A percentile compares a stretch with the other conserved stretches of the same genome.
These are phyloP conservation scores for Palythoa grandis DNA, from an alignment of 92 coral and sea anemone genomes.

Conservation along the genomic window DNA sequence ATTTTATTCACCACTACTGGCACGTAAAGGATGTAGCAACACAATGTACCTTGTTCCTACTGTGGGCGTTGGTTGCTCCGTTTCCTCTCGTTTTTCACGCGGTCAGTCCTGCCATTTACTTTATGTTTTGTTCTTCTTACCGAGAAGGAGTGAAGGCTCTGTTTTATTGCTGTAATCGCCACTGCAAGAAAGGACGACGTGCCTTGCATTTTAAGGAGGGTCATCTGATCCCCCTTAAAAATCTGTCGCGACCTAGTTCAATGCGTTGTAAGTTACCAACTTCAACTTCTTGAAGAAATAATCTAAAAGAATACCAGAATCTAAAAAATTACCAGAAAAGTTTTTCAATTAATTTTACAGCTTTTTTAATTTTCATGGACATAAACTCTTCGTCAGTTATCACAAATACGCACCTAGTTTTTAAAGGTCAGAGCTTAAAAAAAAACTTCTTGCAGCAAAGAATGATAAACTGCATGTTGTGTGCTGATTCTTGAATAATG, in stretches of 20 bases:
- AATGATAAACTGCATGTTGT: too few relatives aligned
- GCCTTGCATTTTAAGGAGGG: neutral
- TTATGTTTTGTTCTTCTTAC: slow-evolving; percentile 34
- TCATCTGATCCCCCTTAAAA: neutral
- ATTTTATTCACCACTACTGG: slow-evolving; percentile 9
- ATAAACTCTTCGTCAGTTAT: too few relatives aligned
- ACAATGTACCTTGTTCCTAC: slow-evolving; percentile 5
- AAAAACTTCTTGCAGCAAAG: too few relatives aligned
- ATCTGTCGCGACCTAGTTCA: slow-evolving; percentile 26
- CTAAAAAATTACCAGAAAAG: too few relatives aligned
- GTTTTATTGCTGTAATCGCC: neutral
- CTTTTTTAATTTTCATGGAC: too few relatives aligned
- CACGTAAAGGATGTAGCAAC: neutral
- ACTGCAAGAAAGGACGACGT: neutral
- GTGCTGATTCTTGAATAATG: too few relatives aligned
- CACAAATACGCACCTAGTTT: too few relatives aligned
- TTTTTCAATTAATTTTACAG: too few relatives aligned
- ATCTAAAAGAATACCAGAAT: too few relatives aligned
- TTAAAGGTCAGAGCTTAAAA: too few relatives aligned
- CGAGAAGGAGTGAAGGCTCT: slow-evolving; percentile 29
- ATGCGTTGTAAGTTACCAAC: too few relatives aligned
- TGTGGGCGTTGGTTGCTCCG: slow-evolving; percentile 34
- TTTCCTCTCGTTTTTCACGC: slow-evolving; percentile 36
- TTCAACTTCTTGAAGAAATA: too few relatives aligned
- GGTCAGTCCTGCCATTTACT: slow-evolving; percentile 24